These are phyloP conservation scores for Cerastis leucographa DNA, from an alignment of 2,888 invertebrate species.

Conservation along the genomic window DNA sequence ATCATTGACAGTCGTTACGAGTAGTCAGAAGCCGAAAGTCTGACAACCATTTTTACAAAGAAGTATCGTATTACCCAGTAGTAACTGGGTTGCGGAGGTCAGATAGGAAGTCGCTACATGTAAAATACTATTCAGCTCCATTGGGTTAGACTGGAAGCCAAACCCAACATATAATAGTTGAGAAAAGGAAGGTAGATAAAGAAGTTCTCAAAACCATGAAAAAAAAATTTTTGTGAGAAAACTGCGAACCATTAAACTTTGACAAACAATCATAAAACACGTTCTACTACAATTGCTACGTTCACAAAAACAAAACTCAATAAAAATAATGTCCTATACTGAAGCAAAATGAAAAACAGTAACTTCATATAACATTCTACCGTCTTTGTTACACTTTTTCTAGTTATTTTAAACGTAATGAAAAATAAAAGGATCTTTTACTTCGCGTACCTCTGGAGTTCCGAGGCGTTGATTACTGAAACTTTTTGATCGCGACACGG, in stretches of 20 bases:
- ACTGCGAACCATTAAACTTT: neutral
- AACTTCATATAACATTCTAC: slow-evolving; percentile 17
- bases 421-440: slow-evolving; percentile 34
- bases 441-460: neutral
- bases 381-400: slow-evolving; percentile 30
- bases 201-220: too few species aligned
- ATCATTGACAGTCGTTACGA: too few species aligned
- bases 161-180: too few species aligned
- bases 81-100: too few species aligned
- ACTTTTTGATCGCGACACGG: slow-evolving; percentile 41
- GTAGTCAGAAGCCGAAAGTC: too few species aligned
- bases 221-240: too few species aligned
- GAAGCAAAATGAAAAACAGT: slow-evolving; percentile 23
- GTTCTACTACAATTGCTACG: neutral
- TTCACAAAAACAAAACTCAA: neutral
- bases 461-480: slow-evolving; percentile 38
- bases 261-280: neutral
- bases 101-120: too few species aligned
- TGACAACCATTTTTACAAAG: too few species aligned
- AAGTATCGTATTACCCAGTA: too few species aligned
- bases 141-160: too few species aligned
- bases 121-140: too few species aligned
- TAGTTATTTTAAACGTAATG: slow-evolving; percentile 27
- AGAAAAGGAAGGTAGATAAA: too few species aligned
- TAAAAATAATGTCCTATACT: neutral